These are phyloP conservation scores for Rhizoglyphus robini DNA, from an alignment of 1,140 invertebrate genomes.

Conservation along the genomic window DNA sequence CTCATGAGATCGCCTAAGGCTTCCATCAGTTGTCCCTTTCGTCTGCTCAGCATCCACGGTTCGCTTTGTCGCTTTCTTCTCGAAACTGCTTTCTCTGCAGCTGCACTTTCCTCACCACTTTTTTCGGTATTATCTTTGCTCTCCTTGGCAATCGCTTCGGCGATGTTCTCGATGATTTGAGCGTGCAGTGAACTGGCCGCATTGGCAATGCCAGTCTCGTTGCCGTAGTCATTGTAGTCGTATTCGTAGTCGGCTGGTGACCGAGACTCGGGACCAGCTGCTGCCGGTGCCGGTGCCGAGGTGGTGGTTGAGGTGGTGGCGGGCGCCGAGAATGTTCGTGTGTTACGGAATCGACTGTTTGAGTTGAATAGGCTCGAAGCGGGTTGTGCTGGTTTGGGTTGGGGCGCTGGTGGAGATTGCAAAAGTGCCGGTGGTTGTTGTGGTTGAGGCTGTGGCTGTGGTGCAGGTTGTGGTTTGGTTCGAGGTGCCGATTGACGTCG, in stretches of 20 bases:
- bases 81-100: neutral
- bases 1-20: too few relatives aligned
- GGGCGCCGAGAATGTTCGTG: neutral
- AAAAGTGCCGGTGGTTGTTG: neutral
- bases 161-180: neutral
- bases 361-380: neutral
- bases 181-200: slow-evolving; percentile 9
- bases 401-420: neutral
- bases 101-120: neutral
- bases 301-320: slow-evolving; percentile 1
- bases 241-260: slow-evolving; percentile 18
- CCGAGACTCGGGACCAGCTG: neutral
- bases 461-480: neutral
- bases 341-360: slow-evolving; percentile 10
- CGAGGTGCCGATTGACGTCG: neutral
- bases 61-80: neutral
- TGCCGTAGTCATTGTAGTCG: slow-evolving; percentile 20
- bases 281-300: neutral
- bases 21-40: neutral
- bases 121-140: too few relatives aligned
- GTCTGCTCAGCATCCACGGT: neutral
- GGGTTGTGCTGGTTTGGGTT: slow-evolving; percentile 1
- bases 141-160: neutral
- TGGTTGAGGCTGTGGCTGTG: neutral
- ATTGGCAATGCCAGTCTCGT: neutral